Conservation (phyloP, 2,888 invertebrate species). For the Tipula helvola region DNA sequence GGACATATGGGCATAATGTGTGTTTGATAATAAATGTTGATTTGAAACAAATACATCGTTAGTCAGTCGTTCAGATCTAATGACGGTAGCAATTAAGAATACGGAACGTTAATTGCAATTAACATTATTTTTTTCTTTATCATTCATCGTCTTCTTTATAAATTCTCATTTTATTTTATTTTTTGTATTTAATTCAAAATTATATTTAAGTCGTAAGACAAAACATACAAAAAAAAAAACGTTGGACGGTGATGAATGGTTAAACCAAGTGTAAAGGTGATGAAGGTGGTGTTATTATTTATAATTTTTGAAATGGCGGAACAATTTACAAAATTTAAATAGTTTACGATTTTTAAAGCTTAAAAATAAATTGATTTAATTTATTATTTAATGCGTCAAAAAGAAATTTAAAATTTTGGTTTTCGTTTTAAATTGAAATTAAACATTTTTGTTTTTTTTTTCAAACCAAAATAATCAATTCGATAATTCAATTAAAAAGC, state of each 20-base stretch:
- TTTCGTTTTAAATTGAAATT: not conserved
- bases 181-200: not conserved
- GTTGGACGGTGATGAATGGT: not conserved
- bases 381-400: not conserved
- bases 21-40: not conserved
- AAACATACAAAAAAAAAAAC: not conserved
- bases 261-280: not conserved
- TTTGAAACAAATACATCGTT: not conserved
- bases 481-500: not conserved
- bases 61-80: not conserved
- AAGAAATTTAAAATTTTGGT: not conserved
- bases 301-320: not conserved
- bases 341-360: not conserved
- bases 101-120: conserved; percentile 4
- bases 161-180: not conserved
- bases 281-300: not conserved
- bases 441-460: not conserved
- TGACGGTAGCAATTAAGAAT: not conserved
- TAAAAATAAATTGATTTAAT: not conserved
- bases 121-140: not conserved
- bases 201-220: not conserved
- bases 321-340: not conserved
- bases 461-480: not conserved
- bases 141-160: not conserved
- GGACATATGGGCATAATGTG: too few relatives aligned